Base-by-base conservation (phyloP, 2,797 vertebrate genomes). In the Scomberomorus guttatus region DNA sequence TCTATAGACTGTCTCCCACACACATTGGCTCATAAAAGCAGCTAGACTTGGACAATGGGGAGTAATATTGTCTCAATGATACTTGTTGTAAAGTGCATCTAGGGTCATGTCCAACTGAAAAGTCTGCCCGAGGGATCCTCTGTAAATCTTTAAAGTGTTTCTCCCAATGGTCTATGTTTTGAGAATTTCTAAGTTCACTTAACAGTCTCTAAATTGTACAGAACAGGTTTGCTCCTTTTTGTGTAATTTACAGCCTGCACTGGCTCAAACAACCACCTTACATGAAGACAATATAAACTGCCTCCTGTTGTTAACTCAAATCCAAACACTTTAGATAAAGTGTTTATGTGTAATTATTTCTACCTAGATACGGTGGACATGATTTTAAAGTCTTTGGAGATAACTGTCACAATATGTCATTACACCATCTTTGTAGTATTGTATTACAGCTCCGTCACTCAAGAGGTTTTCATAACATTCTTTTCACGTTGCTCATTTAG, bases 381-480 rank as follows among this genome's bases (percentile, higher is more conserved):
- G 63, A 73, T 68, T 84, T 79, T 15, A 81, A 81, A 84, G 72
- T 65, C 54, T 68, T 62, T 62, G 25, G 20, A 52, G 6, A 76
- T 68, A 48, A 57, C 44, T 69, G 59, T 59, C 58, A 27, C 11
- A 29, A 4, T 42, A 4, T 86, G 74, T 75, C 58, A 68, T 80
- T 75, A 65, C 65, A 61, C 70, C 34, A 20, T 80, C 63, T 75
- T 44, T 29, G 10, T 59, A 72, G 87, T 77, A 66, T 72, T 68
- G 18, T 56, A 27, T 83, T 77, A 56, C 27, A 14, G 61, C 13
- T 65, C 18, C 13, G 76, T 83, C 58, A 61, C 52, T 60, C 62
- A 48, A 75, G 67, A 66, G 59, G 58, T 79, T 72, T 75, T 51
- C 57, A 63, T 54, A 48, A 76, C 78, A 32, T 60, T 61, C 0